These are phyloP conservation scores for Sphenodon punctatus DNA, from an alignment of 2,797 vertebrate species.

Conservation along the genomic window DNA sequence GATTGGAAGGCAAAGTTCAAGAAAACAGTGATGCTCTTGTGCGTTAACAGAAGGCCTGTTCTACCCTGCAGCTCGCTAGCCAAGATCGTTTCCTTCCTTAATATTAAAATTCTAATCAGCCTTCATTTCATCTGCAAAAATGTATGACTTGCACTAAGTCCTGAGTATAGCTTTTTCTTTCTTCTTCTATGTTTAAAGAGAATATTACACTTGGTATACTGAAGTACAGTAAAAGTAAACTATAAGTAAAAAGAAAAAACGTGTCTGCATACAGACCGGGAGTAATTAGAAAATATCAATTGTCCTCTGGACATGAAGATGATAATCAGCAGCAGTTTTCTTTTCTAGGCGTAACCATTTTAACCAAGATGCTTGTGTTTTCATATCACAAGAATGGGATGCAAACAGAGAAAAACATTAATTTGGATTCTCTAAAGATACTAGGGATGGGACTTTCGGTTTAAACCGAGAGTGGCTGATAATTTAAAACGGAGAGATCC, in stretches of 20 bases:
- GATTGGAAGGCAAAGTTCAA: constrained; percentile 63
- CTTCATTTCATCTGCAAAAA: constrained; percentile 47
- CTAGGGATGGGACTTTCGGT: too few species aligned
- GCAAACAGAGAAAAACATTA: background rate
- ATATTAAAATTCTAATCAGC: constrained; percentile 56
- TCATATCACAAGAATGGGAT: background rate
- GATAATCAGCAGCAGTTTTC: background rate
- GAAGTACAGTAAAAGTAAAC: background rate
- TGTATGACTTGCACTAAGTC: background rate
- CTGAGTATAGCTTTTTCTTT: constrained; percentile 2
- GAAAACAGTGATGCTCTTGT: constrained; percentile 51
- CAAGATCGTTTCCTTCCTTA: constrained; percentile 65
- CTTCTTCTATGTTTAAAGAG: constrained; percentile 15
- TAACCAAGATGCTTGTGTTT: constrained; percentile 15
- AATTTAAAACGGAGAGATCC: too few species aligned
- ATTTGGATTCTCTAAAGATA: background rate
- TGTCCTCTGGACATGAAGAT: background rate
- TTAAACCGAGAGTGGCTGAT: too few species aligned
- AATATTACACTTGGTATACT: background rate
- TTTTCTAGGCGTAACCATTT: background rate
- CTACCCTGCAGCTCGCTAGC: constrained; percentile 37
- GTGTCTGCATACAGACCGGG: background rate
- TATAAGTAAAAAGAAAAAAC: constrained; percentile 27
- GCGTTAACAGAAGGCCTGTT: constrained; percentile 50
- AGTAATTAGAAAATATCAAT: background rate